Base-by-base conservation (phyloP, 2,888 invertebrate genomes). In the Esperia sulphurella region DNA sequence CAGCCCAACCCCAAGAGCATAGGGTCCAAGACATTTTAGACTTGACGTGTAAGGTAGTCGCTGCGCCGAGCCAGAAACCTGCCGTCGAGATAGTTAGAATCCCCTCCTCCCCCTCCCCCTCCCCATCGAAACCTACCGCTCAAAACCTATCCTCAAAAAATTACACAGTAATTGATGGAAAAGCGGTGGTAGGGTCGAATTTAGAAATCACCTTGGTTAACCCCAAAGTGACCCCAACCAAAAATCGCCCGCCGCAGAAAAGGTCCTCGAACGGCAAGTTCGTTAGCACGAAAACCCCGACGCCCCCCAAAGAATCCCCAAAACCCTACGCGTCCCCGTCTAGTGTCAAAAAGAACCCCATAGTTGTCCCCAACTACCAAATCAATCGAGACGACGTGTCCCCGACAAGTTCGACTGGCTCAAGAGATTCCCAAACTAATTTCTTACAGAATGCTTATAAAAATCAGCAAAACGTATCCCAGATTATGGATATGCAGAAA, bases 171-270 rank as follows among this genome's bases (percentile, higher is more conserved):
- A 53, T 85, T 0, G 87, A 88, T 29, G 87, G 86, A 0, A 87
- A 87, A 52, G 77, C 81, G 0, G 75, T 84, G 0, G 84, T 93
- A 31, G 92, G 93, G 0, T 92, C 93, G 0, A 94, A 94, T 67
- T 71, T 95, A 46, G 94, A 94, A 68, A 95, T 95, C 28, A 94
- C 94, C 0, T 69, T 95, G 53, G 94, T 94, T 0, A 91, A 88
- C 49, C 90, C 92, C 0, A 76, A 71, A 73, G 71, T 70, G 0
- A 75, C 70, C 41, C 80, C 77, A 0, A 57, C 63, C 0, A 80
- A 79, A 1, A 73, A 71, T 3, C 56, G 86, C 21, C 63, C 73
- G 0, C 79, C 85, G 0, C 91, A 91, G 38, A 92, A 91, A 45
- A 66, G 92, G 12, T 82, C 90, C 0, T 83, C 90, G 0, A 90